Evolutionary conservation across 2,888 invertebrate species (phyloP).

Genomic region (Beris morrisii): DNA sequence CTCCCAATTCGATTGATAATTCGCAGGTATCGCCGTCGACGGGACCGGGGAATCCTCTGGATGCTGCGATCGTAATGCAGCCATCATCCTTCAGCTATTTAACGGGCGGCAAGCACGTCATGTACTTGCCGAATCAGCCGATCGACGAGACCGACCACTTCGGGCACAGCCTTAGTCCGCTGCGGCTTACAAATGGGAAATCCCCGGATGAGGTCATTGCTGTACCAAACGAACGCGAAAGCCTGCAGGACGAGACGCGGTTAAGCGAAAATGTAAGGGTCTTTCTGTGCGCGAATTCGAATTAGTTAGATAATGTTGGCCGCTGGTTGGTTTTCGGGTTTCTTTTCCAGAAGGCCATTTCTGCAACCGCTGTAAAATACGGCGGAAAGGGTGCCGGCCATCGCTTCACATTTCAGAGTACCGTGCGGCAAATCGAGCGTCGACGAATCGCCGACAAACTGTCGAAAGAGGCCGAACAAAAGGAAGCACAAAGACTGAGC

Average conservation of each 20-base stretch:
- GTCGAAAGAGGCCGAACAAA: conserved; percentile 74
- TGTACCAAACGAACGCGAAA: too few relatives aligned
- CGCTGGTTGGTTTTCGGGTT: too few relatives aligned
- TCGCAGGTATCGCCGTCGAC: conserved; percentile 4
- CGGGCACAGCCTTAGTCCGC: neutral
- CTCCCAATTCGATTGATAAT: conserved; percentile 72
- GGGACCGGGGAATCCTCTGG: neutral
- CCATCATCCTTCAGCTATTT: conserved; percentile 58
- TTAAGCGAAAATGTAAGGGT: too few relatives aligned
- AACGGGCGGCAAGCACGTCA: conserved; percentile 71
- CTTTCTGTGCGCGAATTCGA: too few relatives aligned
- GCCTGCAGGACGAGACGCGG: too few relatives aligned
- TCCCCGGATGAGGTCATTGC: too few relatives aligned
- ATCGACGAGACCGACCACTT: conserved; percentile 43
- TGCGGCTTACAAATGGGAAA: neutral
- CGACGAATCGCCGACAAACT: conserved; percentile 73
- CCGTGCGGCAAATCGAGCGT: conserved; percentile 78
- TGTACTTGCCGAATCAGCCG: conserved; percentile 65
- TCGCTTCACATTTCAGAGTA: conserved; percentile 82
- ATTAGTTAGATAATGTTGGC: too few relatives aligned
- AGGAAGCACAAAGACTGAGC: conserved; percentile 72
- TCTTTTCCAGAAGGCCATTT: too few relatives aligned
- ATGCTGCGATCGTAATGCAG: conserved; percentile 47
- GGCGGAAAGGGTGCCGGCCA: conserved; percentile 53
- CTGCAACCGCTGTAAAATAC: neutral